Evolutionary conservation across 2,888 invertebrate genomes (phyloP).

Genomic region (Platycheirus albimanus): DNA sequence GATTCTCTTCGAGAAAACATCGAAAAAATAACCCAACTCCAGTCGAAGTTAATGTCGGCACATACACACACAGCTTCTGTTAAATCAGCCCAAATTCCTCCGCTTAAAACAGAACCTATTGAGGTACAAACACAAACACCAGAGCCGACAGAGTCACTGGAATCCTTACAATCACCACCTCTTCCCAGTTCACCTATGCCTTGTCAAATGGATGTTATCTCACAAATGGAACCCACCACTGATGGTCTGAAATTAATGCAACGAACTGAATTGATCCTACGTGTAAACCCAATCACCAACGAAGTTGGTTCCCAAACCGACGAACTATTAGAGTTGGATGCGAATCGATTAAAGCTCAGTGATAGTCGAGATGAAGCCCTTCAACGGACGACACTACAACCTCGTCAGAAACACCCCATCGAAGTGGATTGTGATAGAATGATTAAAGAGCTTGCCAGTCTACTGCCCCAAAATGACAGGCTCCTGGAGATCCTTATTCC

Average conservation of each 20-base stretch:
- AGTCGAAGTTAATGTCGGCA: constrained; percentile 82
- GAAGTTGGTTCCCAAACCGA: constrained; percentile 86
- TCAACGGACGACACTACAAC: constrained; percentile 80
- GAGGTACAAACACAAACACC: constrained; percentile 65
- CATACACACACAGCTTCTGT: constrained; percentile 76
- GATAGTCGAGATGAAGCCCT: constrained; percentile 73
- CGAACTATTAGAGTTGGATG: constrained; percentile 80
- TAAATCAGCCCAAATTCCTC: constrained; percentile 54
- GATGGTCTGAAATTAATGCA: constrained; percentile 85
- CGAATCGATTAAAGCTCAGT: constrained; percentile 76
- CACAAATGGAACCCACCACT: constrained; percentile 77
- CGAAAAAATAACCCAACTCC: constrained; percentile 82
- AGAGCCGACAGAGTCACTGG: constrained; percentile 41
- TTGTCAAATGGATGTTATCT: constrained; percentile 68
- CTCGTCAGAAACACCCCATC: constrained; percentile 87
- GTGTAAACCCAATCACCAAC: constrained; percentile 85
- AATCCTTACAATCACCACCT: constrained; percentile 58
- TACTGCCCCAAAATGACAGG: constrained; percentile 85
- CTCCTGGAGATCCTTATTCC: constrained; percentile 85
- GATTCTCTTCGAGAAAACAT: constrained; percentile 82
- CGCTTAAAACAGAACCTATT: constrained; percentile 43
- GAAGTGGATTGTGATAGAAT: constrained; percentile 91
- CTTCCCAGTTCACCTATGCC: constrained; percentile 71
- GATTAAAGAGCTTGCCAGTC: constrained; percentile 86
- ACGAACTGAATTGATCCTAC: constrained; percentile 86